phyloP scores from a whole-genome alignment of 2,797 vertebrate species.

The Ciconia nigra region DNA sequence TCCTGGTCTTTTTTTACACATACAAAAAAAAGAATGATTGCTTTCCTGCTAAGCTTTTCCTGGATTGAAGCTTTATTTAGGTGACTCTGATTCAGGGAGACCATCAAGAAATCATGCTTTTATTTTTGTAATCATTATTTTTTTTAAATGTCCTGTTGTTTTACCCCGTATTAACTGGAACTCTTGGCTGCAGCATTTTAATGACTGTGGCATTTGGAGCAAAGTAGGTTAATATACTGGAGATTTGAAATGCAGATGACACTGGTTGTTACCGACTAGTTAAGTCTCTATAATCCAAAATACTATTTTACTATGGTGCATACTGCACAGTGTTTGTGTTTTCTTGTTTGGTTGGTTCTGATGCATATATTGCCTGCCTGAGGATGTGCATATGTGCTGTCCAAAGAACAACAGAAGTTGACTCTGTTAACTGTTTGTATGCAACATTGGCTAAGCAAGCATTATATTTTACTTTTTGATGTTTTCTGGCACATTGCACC shows the following conservation, averaged over 20 bases:
- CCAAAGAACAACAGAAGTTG: not conserved
- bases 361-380: not conserved
- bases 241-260: not conserved
- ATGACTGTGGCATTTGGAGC: not conserved
- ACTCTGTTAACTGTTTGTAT: not conserved
- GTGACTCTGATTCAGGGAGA: conserved; percentile 32
- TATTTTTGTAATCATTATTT: conserved; percentile 10
- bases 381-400: not conserved
- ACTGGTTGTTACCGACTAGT: not conserved
- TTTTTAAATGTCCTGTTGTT: not conserved
- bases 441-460: not conserved
- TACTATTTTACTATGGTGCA: not conserved
- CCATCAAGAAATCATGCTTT: conserved; percentile 28
- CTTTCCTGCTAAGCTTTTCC: conserved; percentile 53
- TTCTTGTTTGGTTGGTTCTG: not conserved
- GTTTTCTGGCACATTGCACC: not conserved
- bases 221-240: not conserved
- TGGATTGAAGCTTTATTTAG: conserved; percentile 59
- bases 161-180: not conserved
- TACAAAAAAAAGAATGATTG: conserved; percentile 45
- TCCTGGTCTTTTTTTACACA: conserved; percentile 64
- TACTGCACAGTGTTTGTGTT: not conserved
- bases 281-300: not conserved
- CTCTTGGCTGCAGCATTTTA: not conserved
- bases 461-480: not conserved